phyloP scores from a whole-genome alignment of 1,140 invertebrate species.

The Cydia splendana region DNA sequence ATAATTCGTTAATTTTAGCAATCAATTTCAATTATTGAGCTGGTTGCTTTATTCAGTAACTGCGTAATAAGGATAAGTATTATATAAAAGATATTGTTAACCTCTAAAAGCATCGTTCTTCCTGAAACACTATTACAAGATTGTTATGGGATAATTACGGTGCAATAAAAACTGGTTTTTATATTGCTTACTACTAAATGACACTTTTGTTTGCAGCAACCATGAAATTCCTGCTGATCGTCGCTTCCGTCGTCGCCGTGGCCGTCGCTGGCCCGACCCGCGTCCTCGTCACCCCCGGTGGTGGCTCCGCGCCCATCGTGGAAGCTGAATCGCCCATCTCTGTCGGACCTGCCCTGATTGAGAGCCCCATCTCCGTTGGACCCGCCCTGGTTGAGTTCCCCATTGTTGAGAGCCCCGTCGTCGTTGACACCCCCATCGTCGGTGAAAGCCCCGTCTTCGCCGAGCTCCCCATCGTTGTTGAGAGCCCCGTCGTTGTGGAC shows the following conservation, averaged over 20 bases:
- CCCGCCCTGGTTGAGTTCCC: not conserved
- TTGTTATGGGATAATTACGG: no score
- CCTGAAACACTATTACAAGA: no score
- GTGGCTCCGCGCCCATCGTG: conserved; percentile 37
- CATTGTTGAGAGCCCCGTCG: not conserved
- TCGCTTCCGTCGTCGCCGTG: conserved; percentile 41
- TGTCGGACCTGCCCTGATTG: conserved; percentile 18
- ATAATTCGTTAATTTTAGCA: not conserved
- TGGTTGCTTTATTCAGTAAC: conserved; percentile 18
- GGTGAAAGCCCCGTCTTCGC: not conserved
- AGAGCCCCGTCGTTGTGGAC: conserved; percentile 15
- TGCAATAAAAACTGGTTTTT: no score
- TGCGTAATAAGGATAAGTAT: no score
- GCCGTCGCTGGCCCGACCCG: conserved; percentile 41
- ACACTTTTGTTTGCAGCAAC: conserved; percentile 14
- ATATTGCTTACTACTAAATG: no score
- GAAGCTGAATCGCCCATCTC: conserved; percentile 11
- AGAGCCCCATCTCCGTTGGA: conserved; percentile 12
- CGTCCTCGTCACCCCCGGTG: conserved; percentile 34
- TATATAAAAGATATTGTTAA: no score
- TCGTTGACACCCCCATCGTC: not conserved
- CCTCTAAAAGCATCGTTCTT: no score
- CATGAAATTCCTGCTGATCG: conserved; percentile 44
- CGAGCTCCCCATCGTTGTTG: conserved; percentile 9
- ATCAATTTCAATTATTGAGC: not conserved